Evolutionary conservation across 2,888 invertebrate genomes (phyloP).

Genomic region (Erebia epiphron): DNA sequence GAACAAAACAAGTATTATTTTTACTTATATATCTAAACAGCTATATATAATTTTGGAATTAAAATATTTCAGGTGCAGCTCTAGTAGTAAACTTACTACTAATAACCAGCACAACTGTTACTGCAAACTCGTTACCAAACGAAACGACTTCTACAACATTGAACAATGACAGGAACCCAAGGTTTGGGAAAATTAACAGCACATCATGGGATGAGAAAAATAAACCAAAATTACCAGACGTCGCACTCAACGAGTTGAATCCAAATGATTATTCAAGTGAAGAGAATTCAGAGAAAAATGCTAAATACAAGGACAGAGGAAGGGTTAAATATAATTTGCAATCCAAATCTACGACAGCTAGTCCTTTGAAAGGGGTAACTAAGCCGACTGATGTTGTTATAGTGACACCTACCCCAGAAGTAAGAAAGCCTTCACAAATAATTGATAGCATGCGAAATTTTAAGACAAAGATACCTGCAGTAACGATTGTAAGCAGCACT

Average conservation of each 20-base stretch:
- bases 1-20: too few relatives aligned
- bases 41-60: too few relatives aligned
- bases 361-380: slow-evolving; percentile 54
- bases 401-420: slow-evolving; percentile 73
- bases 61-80: slow-evolving; percentile 70
- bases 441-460: slow-evolving; percentile 67
- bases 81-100: slow-evolving; percentile 76
- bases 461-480: slow-evolving; percentile 65
- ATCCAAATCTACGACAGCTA: slow-evolving; percentile 59
- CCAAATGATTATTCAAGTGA: slow-evolving; percentile 70
- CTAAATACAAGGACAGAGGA: slow-evolving; percentile 77
- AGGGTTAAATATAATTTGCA: slow-evolving; percentile 62
- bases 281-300: slow-evolving; percentile 73
- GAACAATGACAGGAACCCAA: slow-evolving; percentile 57
- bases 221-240: slow-evolving; percentile 60
- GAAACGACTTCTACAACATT: slow-evolving; percentile 59
- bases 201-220: slow-evolving; percentile 53
- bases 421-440: slow-evolving; percentile 67
- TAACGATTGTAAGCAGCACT: slow-evolving; percentile 53
- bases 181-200: slow-evolving; percentile 50
- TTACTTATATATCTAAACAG: too few relatives aligned
- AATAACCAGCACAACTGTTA: slow-evolving; percentile 64
- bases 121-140: slow-evolving; percentile 61
- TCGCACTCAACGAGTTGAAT: slow-evolving; percentile 70
- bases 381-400: slow-evolving; percentile 60